Percentiles rank a stretch among this genome's conserved stretches.
These are phyloP conservation scores for Erynnis tages DNA, from an alignment of 2,888 invertebrate species.

Conservation along the genomic window DNA sequence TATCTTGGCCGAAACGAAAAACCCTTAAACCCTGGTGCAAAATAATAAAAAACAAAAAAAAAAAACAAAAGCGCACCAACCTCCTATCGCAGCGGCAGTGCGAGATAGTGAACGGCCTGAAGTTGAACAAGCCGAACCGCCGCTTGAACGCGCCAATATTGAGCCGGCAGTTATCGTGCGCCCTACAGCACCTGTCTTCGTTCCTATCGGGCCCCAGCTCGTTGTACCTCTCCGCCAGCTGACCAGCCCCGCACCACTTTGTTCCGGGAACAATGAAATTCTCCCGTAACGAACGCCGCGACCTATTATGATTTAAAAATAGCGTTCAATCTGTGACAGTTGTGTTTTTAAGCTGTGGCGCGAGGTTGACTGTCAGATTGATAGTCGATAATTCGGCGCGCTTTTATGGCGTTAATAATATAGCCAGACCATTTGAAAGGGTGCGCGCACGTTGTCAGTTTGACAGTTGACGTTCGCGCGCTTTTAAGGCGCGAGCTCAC, in stretches of 20 bases:
- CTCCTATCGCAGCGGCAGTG: slow-evolving; percentile 90
- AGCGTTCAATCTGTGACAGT: not conserved
- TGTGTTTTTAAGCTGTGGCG: not conserved
- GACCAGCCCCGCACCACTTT: slow-evolving; percentile 87
- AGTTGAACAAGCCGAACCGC: slow-evolving; percentile 85
- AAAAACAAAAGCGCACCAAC: slow-evolving; percentile 74
- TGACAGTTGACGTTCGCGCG: no score
- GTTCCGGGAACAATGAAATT: slow-evolving; percentile 85
- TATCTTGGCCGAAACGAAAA: not conserved
- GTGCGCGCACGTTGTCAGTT: no score
- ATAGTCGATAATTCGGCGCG: no score
- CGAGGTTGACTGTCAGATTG: no score
- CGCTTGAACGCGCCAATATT: slow-evolving; percentile 83
- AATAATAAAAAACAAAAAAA: slow-evolving; percentile 34
- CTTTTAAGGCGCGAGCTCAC: no score
- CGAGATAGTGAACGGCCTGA: slow-evolving; percentile 86
- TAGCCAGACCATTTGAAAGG: no score
- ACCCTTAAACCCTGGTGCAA: slow-evolving; percentile 26
- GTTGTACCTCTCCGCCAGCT: slow-evolving; percentile 80
- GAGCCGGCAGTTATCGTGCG: slow-evolving; percentile 86
- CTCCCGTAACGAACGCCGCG: slow-evolving; percentile 70
- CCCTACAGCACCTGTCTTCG: slow-evolving; percentile 87
- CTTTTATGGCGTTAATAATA: no score
- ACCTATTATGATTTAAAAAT: slow-evolving; percentile 50
- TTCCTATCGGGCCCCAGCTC: slow-evolving; percentile 78